These are phyloP conservation scores for Anarsia innoxiella DNA, from an alignment of 2,888 invertebrate species.

Conservation along the genomic window DNA sequence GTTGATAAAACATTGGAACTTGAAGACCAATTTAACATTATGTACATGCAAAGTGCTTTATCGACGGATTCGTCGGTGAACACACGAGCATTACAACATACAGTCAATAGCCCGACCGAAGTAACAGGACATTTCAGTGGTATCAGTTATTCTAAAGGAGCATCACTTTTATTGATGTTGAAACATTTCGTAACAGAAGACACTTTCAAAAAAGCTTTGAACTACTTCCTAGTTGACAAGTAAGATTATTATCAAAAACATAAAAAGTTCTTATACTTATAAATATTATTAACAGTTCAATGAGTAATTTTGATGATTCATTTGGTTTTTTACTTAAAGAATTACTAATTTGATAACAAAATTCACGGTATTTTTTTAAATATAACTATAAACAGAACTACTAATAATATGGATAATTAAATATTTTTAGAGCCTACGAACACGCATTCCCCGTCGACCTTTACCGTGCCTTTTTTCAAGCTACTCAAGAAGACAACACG, in stretches of 20 bases:
- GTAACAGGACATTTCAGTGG: constrained; percentile 78
- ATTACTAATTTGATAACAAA: no score
- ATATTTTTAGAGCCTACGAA: constrained; percentile 37
- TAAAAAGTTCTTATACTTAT: neutral
- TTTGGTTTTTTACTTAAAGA: no score
- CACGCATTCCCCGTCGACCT: constrained; percentile 52
- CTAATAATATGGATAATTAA: neutral
- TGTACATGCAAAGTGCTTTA: constrained; percentile 80
- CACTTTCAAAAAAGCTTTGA: constrained; percentile 73
- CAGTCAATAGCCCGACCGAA: constrained; percentile 75
- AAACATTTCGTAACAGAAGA: constrained; percentile 73
- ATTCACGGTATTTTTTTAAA: no score
- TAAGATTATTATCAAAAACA: constrained; percentile 30
- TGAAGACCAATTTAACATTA: constrained; percentile 81
- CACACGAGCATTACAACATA: constrained; percentile 76
- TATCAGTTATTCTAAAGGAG: constrained; percentile 82
- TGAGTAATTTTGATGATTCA: neutral
- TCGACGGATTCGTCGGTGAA: constrained; percentile 37
- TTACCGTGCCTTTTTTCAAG: constrained; percentile 39
- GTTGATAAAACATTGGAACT: constrained; percentile 67
- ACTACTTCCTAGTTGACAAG: constrained; percentile 66
- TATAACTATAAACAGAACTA: neutral
- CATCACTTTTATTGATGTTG: constrained; percentile 78
- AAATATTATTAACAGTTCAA: neutral
- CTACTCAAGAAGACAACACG: constrained; percentile 37